A percentile compares a stretch with the other conserved stretches of the same genome.
Evolutionary conservation across 2,888 invertebrate species (phyloP).

Genomic region (Leucania comma): DNA sequence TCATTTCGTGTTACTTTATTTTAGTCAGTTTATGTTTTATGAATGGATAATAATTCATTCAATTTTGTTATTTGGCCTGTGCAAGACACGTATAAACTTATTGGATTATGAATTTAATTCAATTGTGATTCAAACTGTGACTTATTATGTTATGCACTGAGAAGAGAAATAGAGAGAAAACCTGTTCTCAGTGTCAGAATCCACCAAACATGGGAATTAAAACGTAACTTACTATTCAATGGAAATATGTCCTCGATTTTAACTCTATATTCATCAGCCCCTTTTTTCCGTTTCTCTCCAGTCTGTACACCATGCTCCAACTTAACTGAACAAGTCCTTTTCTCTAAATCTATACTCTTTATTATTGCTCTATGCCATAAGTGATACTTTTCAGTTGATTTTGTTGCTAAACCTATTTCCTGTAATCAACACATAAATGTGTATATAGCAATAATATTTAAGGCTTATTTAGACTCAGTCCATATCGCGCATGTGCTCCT

Average conservation of each 20-base stretch:
- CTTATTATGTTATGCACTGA: too few relatives aligned
- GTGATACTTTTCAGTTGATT: constrained; percentile 86
- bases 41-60: too few relatives aligned
- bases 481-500: too few relatives aligned
- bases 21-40: too few relatives aligned
- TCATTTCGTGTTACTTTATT: too few relatives aligned
- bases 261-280: constrained; percentile 85
- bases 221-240: constrained; percentile 79
- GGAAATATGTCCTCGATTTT: constrained; percentile 92
- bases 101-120: too few relatives aligned
- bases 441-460: not conserved
- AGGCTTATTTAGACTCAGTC: not conserved
- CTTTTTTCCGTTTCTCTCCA: constrained; percentile 83
- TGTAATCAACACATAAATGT: constrained; percentile 62
- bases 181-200: too few relatives aligned
- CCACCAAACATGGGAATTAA: not conserved
- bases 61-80: too few relatives aligned
- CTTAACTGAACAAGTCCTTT: constrained; percentile 86
- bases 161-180: too few relatives aligned
- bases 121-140: too few relatives aligned
- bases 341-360: constrained; percentile 82
- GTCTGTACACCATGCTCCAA: constrained; percentile 89
- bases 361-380: constrained; percentile 92
- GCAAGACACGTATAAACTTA: too few relatives aligned
- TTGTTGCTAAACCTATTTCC: constrained; percentile 84